Evolutionary conservation across 2,888 invertebrate species (phyloP).

Genomic region (Parelbella ahira): DNA sequence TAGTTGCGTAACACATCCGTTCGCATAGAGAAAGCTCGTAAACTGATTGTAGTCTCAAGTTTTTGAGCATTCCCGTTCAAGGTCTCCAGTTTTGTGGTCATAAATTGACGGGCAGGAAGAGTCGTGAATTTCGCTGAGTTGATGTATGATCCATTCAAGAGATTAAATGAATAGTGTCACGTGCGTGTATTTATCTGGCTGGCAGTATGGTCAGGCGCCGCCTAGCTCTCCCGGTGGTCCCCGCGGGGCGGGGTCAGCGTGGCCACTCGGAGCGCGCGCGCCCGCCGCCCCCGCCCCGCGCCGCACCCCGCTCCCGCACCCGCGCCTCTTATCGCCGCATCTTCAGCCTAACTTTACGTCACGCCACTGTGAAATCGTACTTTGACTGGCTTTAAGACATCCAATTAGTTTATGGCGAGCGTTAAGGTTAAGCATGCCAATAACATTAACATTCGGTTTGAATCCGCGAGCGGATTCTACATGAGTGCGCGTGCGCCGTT

Average conservation of each 20-base stretch:
- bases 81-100: constrained; percentile 12
- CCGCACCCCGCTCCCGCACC: constrained; percentile 39
- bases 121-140: constrained; percentile 34
- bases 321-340: constrained; percentile 69
- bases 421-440: constrained; percentile 57
- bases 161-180: constrained; percentile 57
- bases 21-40: too few relatives aligned
- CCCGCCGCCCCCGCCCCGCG: constrained; percentile 44
- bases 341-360: constrained; percentile 72
- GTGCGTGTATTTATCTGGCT: constrained; percentile 45
- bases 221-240: constrained; percentile 81
- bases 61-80: constrained; percentile 37
- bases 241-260: constrained; percentile 74
- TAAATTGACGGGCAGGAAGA: constrained; percentile 24
- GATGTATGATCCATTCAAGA: constrained; percentile 40
- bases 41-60: too few relatives aligned
- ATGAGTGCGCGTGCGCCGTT: constrained; percentile 28
- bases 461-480: too few relatives aligned
- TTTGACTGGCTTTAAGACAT: constrained; percentile 34
- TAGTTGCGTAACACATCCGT: too few relatives aligned
- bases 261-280: constrained; percentile 68
- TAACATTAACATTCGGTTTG: constrained; percentile 32
- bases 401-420: constrained; percentile 32
- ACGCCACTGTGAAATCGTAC: constrained; percentile 40
- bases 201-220: constrained; percentile 53